These are phyloP conservation scores for Polypterus bichir DNA, from an alignment of 2,113 vertebrate species.

Conservation along the genomic window DNA sequence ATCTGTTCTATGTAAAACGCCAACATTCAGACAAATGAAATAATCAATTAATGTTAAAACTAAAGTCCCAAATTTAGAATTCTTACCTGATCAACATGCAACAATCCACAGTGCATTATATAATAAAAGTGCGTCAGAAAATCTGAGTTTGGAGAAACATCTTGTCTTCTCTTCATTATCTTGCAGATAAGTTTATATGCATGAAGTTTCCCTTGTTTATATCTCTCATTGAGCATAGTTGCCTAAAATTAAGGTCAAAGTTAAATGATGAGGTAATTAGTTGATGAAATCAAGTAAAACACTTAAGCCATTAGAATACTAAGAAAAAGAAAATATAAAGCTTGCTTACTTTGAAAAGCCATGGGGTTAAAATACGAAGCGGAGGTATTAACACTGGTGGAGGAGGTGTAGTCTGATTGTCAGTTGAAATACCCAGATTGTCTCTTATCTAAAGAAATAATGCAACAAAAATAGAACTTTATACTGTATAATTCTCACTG, in stretches of 20 bases:
- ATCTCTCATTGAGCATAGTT: conserved; percentile 91
- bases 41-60: not conserved
- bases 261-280: too few relatives aligned
- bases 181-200: conserved; percentile 97
- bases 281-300: too few relatives aligned
- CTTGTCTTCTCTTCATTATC: conserved; percentile 97
- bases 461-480: conserved; percentile 28
- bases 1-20: too few relatives aligned
- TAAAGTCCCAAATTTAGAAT: not conserved
- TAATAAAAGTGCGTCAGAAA: conserved; percentile 97
- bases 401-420: conserved; percentile 87
- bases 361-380: conserved; percentile 89
- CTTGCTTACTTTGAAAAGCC: conserved; percentile 85
- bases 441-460: conserved; percentile 77
- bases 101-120: conserved; percentile 95
- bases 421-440: conserved; percentile 92
- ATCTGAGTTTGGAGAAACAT: conserved; percentile 90
- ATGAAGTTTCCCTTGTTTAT: conserved; percentile 94
- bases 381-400: conserved; percentile 91
- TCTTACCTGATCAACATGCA: conserved; percentile 88
- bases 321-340: not conserved
- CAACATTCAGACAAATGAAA: not conserved
- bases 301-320: not conserved
- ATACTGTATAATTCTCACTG: too few relatives aligned
- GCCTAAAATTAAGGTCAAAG: conserved; percentile 48